Conservation (phyloP, 53 echinoderm and acorn worm species). For the Paracentrotus lividus region DNA sequence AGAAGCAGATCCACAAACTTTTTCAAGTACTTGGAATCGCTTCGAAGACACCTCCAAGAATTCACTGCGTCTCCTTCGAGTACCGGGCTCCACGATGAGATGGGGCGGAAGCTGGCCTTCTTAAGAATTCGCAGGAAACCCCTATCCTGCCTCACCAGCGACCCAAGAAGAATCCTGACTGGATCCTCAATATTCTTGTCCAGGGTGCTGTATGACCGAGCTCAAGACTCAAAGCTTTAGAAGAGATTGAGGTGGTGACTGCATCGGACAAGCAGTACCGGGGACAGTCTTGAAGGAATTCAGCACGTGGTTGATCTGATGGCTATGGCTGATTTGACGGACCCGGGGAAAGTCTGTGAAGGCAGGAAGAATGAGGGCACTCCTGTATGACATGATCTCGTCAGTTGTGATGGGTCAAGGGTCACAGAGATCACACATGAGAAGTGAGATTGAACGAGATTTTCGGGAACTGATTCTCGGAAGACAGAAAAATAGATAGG, state of each 20-base stretch:
- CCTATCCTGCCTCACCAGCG: conserved; percentile 87
- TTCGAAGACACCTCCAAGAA: conserved; percentile 70
- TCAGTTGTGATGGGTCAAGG: too few relatives aligned
- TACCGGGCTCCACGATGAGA: conserved; percentile 72
- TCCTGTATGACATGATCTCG: conserved; percentile 12
- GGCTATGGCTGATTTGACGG: neutral
- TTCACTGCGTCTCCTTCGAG: conserved; percentile 81
- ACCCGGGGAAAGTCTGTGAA: neutral
- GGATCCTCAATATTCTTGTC: conserved; percentile 86
- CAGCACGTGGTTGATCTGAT: conserved; percentile 25
- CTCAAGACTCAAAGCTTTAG: conserved; percentile 67
- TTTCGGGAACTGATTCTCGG: neutral
- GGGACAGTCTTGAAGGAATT: conserved; percentile 29
- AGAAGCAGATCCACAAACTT: conserved; percentile 93
- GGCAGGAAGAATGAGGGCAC: conserved; percentile 4
- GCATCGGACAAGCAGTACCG: conserved; percentile 34
- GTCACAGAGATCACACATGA: too few relatives aligned
- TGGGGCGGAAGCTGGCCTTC: conserved; percentile 75
- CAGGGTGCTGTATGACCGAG: conserved; percentile 81
- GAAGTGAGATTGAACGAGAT: too few relatives aligned
- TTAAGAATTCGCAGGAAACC: conserved; percentile 93
- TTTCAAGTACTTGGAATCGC: conserved; percentile 91
- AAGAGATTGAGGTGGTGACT: conserved; percentile 29
- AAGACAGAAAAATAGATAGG: neutral
- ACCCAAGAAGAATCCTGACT: conserved; percentile 82